These are phyloP conservation scores for Nerophis ophidion DNA, from an alignment of 2,113 vertebrate species.

Conservation along the genomic window DNA sequence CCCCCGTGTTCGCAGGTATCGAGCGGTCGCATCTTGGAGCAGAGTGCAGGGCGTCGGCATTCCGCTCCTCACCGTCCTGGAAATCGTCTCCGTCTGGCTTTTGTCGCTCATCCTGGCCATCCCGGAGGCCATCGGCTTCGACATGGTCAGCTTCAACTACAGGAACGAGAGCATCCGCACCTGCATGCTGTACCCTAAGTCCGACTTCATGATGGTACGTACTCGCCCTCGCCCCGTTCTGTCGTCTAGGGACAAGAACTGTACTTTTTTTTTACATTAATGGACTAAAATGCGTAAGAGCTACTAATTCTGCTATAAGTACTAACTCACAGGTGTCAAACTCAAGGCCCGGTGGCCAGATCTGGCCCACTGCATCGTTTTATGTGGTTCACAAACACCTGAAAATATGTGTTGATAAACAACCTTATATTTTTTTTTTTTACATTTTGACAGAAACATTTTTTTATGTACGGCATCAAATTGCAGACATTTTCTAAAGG, in stretches of 20 bases:
- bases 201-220: constrained; percentile 75
- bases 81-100: constrained; percentile 90
- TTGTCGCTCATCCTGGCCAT: constrained; percentile 87
- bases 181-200: constrained; percentile 81
- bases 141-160: constrained; percentile 75
- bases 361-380: too few species aligned
- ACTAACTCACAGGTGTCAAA: background rate
- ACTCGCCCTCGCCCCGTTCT: background rate
- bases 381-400: too few species aligned
- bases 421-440: too few species aligned
- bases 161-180: constrained; percentile 65
- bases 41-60: constrained; percentile 95
- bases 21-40: constrained; percentile 96
- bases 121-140: constrained; percentile 87
- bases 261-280: background rate
- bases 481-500: too few species aligned
- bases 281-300: constrained; percentile 13
- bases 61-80: constrained; percentile 85
- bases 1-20: constrained; percentile 75
- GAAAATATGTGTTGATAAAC: too few species aligned
- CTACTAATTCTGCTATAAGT: background rate
- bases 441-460: too few species aligned
- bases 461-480: too few species aligned
- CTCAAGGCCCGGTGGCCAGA: too few species aligned
- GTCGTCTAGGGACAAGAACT: constrained; percentile 2